Evolutionary conservation across 1,140 invertebrate genomes (phyloP).

Genomic region (Saccostrea glomerata): DNA sequence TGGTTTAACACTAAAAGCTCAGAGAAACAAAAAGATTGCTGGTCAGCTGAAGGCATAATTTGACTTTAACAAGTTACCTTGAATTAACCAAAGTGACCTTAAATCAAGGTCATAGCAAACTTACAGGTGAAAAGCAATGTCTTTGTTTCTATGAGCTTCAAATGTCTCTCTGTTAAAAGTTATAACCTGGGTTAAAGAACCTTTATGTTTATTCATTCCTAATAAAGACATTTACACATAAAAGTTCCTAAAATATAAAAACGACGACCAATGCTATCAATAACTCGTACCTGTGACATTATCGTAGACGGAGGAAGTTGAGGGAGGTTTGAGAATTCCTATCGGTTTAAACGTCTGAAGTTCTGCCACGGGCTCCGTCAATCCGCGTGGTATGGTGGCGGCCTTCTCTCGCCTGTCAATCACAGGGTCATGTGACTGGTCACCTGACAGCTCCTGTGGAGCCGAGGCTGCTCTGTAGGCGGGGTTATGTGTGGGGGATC

Average conservation of each 20-base stretch:
- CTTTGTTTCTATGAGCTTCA: too few species aligned
- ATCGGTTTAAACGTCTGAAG: constrained; percentile 61
- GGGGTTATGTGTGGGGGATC: constrained; percentile 41
- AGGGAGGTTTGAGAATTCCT: constrained; percentile 81
- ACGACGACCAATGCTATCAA: too few species aligned
- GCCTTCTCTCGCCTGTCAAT: constrained; percentile 63
- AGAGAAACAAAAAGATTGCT: too few species aligned
- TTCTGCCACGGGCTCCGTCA: constrained; percentile 57
- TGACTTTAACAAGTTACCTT: too few species aligned
- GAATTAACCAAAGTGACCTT: background rate
- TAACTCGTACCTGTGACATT: constrained; percentile 82
- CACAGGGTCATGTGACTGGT: constrained; percentile 22
- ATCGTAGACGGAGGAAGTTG: constrained; percentile 93
- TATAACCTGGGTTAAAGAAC: too few species aligned
- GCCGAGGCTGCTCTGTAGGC: constrained; percentile 68
- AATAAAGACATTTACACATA: too few species aligned
- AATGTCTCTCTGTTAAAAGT: too few species aligned
- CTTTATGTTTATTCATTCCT: too few species aligned
- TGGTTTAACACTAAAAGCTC: too few species aligned
- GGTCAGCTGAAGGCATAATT: too few species aligned
- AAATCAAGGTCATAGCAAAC: background rate
- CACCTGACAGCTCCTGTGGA: constrained; percentile 38
- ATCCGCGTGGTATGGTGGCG: constrained; percentile 73
- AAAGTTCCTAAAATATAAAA: too few species aligned
- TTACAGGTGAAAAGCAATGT: too few species aligned